A percentile compares a stretch with the other conserved stretches of the same genome.
phyloP scores from a whole-genome alignment of 2,797 vertebrate genomes.

The Margarornis squamiger region DNA sequence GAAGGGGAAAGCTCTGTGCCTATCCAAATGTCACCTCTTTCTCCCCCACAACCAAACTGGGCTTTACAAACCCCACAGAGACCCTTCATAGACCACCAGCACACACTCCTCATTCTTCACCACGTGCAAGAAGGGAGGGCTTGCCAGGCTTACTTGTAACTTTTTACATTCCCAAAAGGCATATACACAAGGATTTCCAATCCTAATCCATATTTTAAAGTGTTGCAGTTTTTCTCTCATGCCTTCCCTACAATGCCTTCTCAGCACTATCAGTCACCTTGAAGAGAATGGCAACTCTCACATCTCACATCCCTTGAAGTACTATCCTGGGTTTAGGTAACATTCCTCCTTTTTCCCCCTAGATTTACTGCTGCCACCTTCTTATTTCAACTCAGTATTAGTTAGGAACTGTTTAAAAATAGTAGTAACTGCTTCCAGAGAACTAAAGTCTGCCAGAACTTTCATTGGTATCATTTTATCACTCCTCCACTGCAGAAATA shows the following conservation, averaged over 20 bases:
- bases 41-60: accelerated
- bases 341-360: not conserved
- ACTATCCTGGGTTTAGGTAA: not conserved
- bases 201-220: not conserved
- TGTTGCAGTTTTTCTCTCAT: not conserved
- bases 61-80: not conserved
- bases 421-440: not conserved
- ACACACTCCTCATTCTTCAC: not conserved
- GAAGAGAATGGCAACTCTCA: not conserved
- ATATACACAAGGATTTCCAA: not conserved
- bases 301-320: not conserved
- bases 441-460: not conserved
- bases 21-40: not conserved
- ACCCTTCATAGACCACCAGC: not conserved
- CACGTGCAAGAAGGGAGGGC: not conserved
- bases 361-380: not conserved
- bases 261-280: not conserved
- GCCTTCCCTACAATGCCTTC: not conserved
- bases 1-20: not conserved
- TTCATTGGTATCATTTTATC: slow-evolving; percentile 28
- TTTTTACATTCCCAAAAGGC: not conserved
- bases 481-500: not conserved
- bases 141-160: not conserved
- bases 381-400: slow-evolving; percentile 1
- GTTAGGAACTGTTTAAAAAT: not conserved